phyloP scores from a whole-genome alignment of 2,113 vertebrate species.

The Mystacornis crossleyi region DNA sequence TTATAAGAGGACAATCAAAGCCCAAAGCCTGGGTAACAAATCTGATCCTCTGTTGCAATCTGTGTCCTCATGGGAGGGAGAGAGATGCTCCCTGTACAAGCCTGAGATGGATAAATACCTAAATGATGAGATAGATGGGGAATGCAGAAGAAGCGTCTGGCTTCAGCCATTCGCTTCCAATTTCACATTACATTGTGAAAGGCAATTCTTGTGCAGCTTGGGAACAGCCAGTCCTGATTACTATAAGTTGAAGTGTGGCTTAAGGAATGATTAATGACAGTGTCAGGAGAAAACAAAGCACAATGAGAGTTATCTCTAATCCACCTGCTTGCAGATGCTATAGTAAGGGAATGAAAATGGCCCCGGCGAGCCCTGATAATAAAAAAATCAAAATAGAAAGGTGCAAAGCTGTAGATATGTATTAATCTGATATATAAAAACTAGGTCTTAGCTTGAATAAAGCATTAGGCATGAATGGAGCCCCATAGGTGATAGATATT shows the following conservation, averaged over 20 bases:
- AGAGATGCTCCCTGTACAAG: conserved; percentile 92
- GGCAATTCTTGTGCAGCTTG: conserved; percentile 97
- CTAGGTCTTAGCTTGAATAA: conserved; percentile 84
- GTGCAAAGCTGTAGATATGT: conserved; percentile 86
- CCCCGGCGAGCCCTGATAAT: conserved; percentile 87
- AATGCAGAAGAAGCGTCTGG: conserved; percentile 94
- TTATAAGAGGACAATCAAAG: conserved; percentile 99
- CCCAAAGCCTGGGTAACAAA: conserved; percentile 99
- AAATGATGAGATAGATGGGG: conserved; percentile 99
- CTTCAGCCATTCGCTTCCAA: conserved; percentile 98
- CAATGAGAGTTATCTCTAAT: conserved; percentile 98
- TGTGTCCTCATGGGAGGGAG: conserved; percentile 91
- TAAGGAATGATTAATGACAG: conserved; percentile 99
- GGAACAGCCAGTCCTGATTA: conserved; percentile 99
- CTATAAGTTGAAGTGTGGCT: conserved; percentile 98
- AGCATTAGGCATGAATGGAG: conserved; percentile 88
- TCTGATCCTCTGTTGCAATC: conserved; percentile 98
- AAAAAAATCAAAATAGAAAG: conserved; percentile 86
- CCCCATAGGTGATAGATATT: conserved; percentile 93
- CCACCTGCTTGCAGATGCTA: conserved; percentile 95
- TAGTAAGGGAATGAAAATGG: conserved; percentile 91
- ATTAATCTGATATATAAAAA: conserved; percentile 87
- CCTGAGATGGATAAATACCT: conserved; percentile 99
- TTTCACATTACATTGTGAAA: conserved; percentile 96
- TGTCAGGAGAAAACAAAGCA: conserved; percentile 98